A percentile compares a stretch with the other conserved stretches of the same genome.
Evolutionary conservation across 2,888 invertebrate species (phyloP).

Genomic region (Stenurella melanura): DNA sequence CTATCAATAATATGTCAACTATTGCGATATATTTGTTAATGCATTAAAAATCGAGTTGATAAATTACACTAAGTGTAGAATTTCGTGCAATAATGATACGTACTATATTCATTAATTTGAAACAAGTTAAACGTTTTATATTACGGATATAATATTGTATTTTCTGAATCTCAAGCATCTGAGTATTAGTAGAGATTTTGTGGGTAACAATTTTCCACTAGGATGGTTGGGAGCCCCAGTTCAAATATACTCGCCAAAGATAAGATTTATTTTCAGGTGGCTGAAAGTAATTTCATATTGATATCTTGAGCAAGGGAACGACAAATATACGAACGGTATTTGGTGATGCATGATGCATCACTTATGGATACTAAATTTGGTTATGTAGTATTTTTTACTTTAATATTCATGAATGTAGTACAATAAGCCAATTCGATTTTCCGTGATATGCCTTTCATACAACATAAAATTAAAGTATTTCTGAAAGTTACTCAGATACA

Average conservation of each 20-base stretch:
- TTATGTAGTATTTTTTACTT: conserved; percentile 13
- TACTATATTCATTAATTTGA: too few relatives aligned
- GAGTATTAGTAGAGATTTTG: conserved; percentile 23
- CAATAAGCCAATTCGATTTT: neutral
- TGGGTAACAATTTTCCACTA: conserved; percentile 22
- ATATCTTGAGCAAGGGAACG: neutral
- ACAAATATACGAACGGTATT: conserved; percentile 6
- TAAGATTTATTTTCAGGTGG: conserved; percentile 30
- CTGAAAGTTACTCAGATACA: too few relatives aligned
- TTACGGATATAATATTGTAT: neutral
- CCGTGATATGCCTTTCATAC: neutral
- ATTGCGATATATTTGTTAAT: too few relatives aligned
- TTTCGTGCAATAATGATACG: too few relatives aligned
- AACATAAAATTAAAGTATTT: too few relatives aligned
- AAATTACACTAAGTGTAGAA: too few relatives aligned
- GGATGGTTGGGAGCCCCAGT: conserved; percentile 4
- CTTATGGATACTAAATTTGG: neutral
- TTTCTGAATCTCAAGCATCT: conserved; percentile 4
- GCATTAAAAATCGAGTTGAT: too few relatives aligned
- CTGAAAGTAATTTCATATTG: conserved; percentile 28
- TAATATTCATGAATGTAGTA: conserved; percentile 1
- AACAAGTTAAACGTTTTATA: neutral
- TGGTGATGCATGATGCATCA: neutral
- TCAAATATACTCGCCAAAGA: conserved; percentile 18
- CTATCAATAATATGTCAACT: too few relatives aligned